Evolutionary conservation across 1,140 invertebrate species (phyloP).

Genomic region (Drosophila kohkoa): DNA sequence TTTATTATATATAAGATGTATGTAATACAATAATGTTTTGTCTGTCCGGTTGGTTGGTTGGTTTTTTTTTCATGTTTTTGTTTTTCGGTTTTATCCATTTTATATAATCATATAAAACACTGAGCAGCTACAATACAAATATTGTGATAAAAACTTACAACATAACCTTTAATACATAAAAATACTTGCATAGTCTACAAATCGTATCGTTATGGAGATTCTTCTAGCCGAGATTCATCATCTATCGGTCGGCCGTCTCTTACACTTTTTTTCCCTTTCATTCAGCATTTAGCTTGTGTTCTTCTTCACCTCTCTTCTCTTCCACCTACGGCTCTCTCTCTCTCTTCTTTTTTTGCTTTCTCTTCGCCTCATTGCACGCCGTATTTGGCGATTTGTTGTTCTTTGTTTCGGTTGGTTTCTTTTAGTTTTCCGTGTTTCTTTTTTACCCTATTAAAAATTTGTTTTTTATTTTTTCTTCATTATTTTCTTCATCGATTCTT

Average conservation of each 20-base stretch:
- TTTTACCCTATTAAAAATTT: conserved; percentile 55
- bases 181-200: conserved; percentile 85
- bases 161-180: conserved; percentile 85
- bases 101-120: conserved; percentile 85
- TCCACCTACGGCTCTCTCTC: conserved; percentile 2
- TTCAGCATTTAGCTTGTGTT: neutral
- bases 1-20: conserved; percentile 84
- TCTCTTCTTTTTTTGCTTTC: conserved; percentile 11
- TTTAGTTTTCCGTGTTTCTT: conserved; percentile 43
- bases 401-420: conserved; percentile 53
- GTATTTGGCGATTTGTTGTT: conserved; percentile 36
- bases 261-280: conserved; percentile 25
- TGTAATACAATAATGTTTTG: conserved; percentile 83
- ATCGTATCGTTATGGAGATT: conserved; percentile 81
- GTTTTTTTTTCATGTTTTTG: conserved; percentile 47
- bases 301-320: conserved; percentile 27
- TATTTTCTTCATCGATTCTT: conserved; percentile 1
- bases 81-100: conserved; percentile 68
- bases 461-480: conserved; percentile 32
- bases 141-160: conserved; percentile 85
- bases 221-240: conserved; percentile 64
- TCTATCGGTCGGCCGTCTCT: conserved; percentile 27
- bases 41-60: conserved; percentile 66
- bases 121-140: conserved; percentile 85
- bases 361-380: conserved; percentile 47